Evolutionary conservation across 2,888 invertebrate genomes (phyloP).

Genomic region (Nephrotoma flavescens): DNA sequence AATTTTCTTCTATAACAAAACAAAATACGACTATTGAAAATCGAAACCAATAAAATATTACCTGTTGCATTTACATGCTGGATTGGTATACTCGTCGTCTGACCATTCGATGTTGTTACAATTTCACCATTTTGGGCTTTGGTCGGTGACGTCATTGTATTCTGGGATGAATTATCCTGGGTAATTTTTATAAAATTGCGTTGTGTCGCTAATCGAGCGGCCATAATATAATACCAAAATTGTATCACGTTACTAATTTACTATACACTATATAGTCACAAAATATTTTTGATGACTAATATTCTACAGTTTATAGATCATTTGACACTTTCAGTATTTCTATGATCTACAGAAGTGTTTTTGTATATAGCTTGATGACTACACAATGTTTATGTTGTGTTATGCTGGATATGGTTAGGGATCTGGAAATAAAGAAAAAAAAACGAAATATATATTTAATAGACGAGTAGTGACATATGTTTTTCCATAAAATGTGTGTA

Average conservation of each 20-base stretch:
- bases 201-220: slow-evolving; percentile 28
- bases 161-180: slow-evolving; percentile 4
- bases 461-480: background rate
- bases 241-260: background rate
- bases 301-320: background rate
- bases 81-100: background rate
- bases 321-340: background rate
- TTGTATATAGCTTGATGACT: background rate
- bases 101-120: slow-evolving; percentile 5
- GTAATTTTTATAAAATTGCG: slow-evolving; percentile 27
- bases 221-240: slow-evolving; percentile 20
- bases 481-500: background rate
- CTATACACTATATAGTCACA: background rate
- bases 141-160: slow-evolving; percentile 1
- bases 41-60: background rate
- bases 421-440: background rate
- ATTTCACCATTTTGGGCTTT: slow-evolving; percentile 5
- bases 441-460: background rate
- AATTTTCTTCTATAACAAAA: slow-evolving; percentile 22
- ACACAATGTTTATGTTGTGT: background rate
- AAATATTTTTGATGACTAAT: background rate
- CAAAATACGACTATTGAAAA: background rate
- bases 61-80: slow-evolving; percentile 1
- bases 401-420: background rate
- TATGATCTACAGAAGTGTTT: background rate